phyloP scores from a whole-genome alignment of 92 coral and sea anemone species.

The Palythoa caribaeorum region DNA sequence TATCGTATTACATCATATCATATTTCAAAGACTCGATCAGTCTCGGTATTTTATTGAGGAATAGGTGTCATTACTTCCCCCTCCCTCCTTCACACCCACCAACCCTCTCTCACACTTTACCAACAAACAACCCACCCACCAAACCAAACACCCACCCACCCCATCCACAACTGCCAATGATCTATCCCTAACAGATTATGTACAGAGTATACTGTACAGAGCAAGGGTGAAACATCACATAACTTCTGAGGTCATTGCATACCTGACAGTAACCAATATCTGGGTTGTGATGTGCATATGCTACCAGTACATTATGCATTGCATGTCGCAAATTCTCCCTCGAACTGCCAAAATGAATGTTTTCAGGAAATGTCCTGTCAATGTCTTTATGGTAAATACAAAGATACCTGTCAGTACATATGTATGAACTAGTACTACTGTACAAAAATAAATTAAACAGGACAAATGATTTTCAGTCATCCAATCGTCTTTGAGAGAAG shows the following conservation, averaged over 20 bases:
- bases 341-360: slow-evolving; percentile 78
- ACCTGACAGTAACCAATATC: slow-evolving; percentile 98
- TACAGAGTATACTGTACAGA: neutral
- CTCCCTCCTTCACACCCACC: too few species aligned
- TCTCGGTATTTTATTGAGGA: neutral
- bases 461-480: neutral
- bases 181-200: too few species aligned
- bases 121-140: too few species aligned
- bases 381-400: slow-evolving; percentile 66
- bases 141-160: too few species aligned
- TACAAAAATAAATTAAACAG: neutral
- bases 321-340: slow-evolving; percentile 67
- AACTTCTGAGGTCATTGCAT: neutral
- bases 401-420: neutral
- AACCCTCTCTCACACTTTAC: too few species aligned
- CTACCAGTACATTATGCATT: slow-evolving; percentile 86
- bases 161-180: too few species aligned
- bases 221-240: neutral
- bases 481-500: neutral
- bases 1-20: too few species aligned
- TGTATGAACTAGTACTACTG: neutral
- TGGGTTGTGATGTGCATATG: slow-evolving; percentile 93
- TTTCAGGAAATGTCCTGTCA: slow-evolving; percentile 96
- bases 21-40: neutral
- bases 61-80: too few species aligned